phyloP scores from a whole-genome alignment of 1,140 invertebrate species.

The Caenorhabditis inopinata region DNA sequence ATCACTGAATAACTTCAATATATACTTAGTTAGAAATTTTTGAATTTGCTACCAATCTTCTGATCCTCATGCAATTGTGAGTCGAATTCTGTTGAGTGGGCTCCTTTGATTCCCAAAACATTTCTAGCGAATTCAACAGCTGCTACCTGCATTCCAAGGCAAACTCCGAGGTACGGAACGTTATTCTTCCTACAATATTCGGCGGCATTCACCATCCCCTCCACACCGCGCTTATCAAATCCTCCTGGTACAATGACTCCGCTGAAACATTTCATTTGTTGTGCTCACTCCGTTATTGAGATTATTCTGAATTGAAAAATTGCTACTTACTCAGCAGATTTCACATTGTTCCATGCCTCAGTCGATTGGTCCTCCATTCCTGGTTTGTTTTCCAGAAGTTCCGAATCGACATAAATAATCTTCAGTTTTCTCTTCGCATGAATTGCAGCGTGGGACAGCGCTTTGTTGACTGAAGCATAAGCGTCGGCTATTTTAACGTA shows the following conservation, averaged over 20 bases:
- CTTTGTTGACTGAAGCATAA: conserved; percentile 93
- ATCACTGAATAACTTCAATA: conserved; percentile 72
- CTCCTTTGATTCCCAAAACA: conserved; percentile 76
- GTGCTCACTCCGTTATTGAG: not conserved
- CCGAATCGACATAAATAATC: conserved; percentile 80
- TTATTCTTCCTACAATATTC: conserved; percentile 85
- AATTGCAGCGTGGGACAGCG: conserved; percentile 86
- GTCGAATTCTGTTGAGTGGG: conserved; percentile 85
- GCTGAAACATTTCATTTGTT: conserved; percentile 68
- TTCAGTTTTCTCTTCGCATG: conserved; percentile 79
- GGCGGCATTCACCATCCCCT: conserved; percentile 91
- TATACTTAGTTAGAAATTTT: conserved; percentile 13
- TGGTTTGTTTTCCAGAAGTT: conserved; percentile 76
- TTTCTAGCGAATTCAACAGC: conserved; percentile 94
- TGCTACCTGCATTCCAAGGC: conserved; percentile 91
- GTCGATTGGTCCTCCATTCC: conserved; percentile 77
- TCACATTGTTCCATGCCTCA: conserved; percentile 88
- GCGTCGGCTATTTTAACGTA: conserved; percentile 93
- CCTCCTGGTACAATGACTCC: conserved; percentile 95
- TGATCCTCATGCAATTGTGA: conserved; percentile 67
- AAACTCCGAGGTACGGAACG: conserved; percentile 87
- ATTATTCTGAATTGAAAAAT: not conserved
- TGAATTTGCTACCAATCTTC: not conserved
- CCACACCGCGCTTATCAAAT: conserved; percentile 90
- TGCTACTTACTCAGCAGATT: conserved; percentile 77